Percentiles rank a stretch among this genome's conserved stretches.
Conservation (phyloP, 2,797 vertebrate genomes). For the Gymnodraco acuticeps region DNA sequence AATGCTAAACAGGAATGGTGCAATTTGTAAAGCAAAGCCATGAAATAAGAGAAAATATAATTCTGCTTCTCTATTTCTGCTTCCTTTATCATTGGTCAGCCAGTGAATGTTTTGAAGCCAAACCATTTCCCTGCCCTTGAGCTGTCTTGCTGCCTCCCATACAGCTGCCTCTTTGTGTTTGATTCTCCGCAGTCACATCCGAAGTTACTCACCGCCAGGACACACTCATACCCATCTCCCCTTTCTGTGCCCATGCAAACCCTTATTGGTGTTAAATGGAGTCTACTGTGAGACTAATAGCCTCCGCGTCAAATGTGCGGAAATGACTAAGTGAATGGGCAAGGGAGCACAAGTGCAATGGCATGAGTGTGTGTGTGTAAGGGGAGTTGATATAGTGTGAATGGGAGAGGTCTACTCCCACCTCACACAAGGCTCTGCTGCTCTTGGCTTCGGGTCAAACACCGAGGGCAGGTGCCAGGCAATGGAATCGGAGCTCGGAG, state of each 20-base stretch:
- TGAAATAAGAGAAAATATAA: slow-evolving; percentile 43
- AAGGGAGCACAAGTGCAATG: slow-evolving; percentile 39
- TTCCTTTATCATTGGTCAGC: slow-evolving; percentile 41
- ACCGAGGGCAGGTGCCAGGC: slow-evolving; percentile 83
- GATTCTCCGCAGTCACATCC: slow-evolving; percentile 28
- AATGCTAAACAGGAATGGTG: background rate
- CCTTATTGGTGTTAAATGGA: slow-evolving; percentile 47
- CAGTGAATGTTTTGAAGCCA: slow-evolving; percentile 24
- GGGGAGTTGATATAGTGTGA: slow-evolving; percentile 47
- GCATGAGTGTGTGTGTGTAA: slow-evolving; percentile 40
- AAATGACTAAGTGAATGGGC: slow-evolving; percentile 66
- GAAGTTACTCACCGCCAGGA: slow-evolving; percentile 39
- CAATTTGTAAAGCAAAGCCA: slow-evolving; percentile 10
- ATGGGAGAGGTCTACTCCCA: slow-evolving; percentile 61
- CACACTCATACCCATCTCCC: slow-evolving; percentile 40
- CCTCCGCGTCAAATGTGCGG: slow-evolving; percentile 43
- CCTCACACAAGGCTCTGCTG: slow-evolving; percentile 68
- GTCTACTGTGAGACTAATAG: slow-evolving; percentile 52
- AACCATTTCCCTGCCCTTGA: slow-evolving; percentile 40
- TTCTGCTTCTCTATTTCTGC: slow-evolving; percentile 21
- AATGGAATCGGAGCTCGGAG: slow-evolving; percentile 81
- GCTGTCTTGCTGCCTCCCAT: slow-evolving; percentile 31
- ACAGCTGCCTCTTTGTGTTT: slow-evolving; percentile 52
- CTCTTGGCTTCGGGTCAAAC: slow-evolving; percentile 84
- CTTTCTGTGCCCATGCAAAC: slow-evolving; percentile 22